Conservation (phyloP, 2,888 invertebrate genomes). For the Lepidocyrtoides sp. region DNA sequence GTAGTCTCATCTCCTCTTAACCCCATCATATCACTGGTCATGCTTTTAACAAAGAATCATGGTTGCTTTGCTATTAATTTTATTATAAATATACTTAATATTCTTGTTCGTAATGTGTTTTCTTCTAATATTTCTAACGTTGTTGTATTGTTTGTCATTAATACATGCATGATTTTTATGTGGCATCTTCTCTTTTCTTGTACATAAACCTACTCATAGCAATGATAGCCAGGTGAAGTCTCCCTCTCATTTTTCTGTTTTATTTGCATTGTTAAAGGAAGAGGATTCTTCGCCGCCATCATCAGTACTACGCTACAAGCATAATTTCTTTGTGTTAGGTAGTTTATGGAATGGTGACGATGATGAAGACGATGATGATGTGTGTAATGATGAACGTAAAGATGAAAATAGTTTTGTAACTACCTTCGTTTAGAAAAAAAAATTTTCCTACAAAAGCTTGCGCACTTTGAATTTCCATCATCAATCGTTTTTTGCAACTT, state of each 20-base stretch:
- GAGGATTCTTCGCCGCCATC: conserved; percentile 62
- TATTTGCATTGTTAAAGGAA: conserved; percentile 64
- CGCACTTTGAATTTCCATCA: conserved; percentile 69
- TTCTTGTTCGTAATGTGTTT: conserved; percentile 1
- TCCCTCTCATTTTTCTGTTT: not conserved
- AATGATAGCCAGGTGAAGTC: conserved; percentile 1
- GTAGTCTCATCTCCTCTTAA: conserved; percentile 23
- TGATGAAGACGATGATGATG: conserved; percentile 11
- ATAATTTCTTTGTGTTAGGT: not conserved
- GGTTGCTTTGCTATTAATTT: conserved; percentile 12
- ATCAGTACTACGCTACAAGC: conserved; percentile 8
- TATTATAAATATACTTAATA: conserved; percentile 29
- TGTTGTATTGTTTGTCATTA: not conserved
- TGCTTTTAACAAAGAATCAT: conserved; percentile 4
- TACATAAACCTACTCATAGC: not conserved
- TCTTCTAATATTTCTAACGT: not conserved
- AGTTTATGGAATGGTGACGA: conserved; percentile 39
- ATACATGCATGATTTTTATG: conserved; percentile 43
- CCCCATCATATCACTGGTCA: conserved; percentile 3
- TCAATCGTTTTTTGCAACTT: conserved; percentile 82
- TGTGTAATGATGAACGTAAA: conserved; percentile 36
- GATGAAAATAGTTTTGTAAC: conserved; percentile 61
- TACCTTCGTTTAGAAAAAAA: conserved; percentile 66
- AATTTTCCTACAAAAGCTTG: conserved; percentile 82
- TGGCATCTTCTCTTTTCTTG: not conserved